Percentiles rank a stretch among this genome's conserved stretches.
phyloP scores from a whole-genome alignment of 53 echinoderm and acorn worm species.

The Zoroaster sp. region DNA sequence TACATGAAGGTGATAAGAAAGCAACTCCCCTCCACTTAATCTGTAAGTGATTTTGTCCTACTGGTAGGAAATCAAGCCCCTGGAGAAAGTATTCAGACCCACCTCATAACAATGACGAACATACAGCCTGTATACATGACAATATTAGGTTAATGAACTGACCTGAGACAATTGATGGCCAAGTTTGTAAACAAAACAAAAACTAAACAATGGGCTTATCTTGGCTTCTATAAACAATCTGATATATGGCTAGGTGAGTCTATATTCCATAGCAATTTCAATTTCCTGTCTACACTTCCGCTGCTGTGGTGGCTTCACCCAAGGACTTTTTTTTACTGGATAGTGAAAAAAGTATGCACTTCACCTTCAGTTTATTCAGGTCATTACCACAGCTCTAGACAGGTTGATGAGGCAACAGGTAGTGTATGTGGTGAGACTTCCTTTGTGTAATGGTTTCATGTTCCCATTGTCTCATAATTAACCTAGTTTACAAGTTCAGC shows the following conservation, averaged over 20 bases:
- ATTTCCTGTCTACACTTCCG: background rate
- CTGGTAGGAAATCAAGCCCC: too few relatives aligned
- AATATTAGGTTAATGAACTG: background rate
- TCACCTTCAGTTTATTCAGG: background rate
- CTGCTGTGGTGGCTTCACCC: too few relatives aligned
- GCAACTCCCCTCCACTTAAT: too few relatives aligned
- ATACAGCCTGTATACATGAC: too few relatives aligned
- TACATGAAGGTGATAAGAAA: too few relatives aligned
- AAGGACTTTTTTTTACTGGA: too few relatives aligned
- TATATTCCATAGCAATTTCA: background rate
- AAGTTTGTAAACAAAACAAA: conserved; percentile 2
- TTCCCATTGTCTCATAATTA: background rate
- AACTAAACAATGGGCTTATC: conserved; percentile 17
- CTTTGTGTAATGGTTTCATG: background rate
- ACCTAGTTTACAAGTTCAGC: too few relatives aligned
- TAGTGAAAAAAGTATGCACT: background rate
- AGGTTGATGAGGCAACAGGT: background rate
- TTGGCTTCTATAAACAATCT: background rate
- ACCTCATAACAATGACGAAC: too few relatives aligned
- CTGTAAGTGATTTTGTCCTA: too few relatives aligned
- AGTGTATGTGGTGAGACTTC: background rate
- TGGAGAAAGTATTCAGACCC: too few relatives aligned
- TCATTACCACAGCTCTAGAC: background rate
- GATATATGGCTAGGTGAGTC: background rate
- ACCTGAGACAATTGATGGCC: background rate